Percentiles rank a stretch among this genome's conserved stretches.
These are phyloP conservation scores for Pseudopodoces humilis DNA, from an alignment of 2,113 vertebrate genomes.

Conservation along the genomic window DNA sequence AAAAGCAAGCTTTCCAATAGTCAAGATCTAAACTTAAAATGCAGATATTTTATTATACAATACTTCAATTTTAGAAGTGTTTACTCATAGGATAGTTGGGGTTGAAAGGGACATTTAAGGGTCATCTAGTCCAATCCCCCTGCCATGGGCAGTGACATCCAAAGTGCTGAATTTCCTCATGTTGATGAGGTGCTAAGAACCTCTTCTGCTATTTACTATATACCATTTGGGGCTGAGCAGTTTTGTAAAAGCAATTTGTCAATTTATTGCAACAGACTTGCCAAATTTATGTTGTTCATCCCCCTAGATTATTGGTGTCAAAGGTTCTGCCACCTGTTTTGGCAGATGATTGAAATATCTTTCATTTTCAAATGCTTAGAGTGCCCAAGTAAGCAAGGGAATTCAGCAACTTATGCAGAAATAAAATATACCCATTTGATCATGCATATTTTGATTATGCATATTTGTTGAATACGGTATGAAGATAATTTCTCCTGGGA, in stretches of 20 bases:
- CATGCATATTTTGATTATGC: background rate
- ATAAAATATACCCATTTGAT: background rate
- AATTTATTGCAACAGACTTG: background rate
- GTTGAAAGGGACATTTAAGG: background rate
- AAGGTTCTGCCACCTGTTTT: background rate
- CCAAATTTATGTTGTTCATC: background rate
- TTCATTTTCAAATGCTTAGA: background rate
- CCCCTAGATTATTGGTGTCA: background rate
- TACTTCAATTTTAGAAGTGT: background rate
- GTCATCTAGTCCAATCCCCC: background rate
- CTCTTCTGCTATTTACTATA: background rate
- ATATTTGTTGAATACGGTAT: background rate
- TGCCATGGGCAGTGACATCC: background rate
- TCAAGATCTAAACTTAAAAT: background rate
- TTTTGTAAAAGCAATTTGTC: background rate
- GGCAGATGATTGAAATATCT: background rate
- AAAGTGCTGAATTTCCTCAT: background rate
- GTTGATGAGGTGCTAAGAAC: background rate
- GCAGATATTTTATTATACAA: background rate
- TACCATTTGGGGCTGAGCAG: background rate
- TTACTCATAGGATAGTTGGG: background rate
- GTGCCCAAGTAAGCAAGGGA: background rate
- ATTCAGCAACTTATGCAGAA: background rate
- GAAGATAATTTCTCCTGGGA: background rate
- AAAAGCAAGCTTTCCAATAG: background rate